Evolutionary conservation across 1,140 invertebrate genomes (phyloP), one percentile per base, ranked within the genome.

Genomic region (Eciton burchellii): DNA sequence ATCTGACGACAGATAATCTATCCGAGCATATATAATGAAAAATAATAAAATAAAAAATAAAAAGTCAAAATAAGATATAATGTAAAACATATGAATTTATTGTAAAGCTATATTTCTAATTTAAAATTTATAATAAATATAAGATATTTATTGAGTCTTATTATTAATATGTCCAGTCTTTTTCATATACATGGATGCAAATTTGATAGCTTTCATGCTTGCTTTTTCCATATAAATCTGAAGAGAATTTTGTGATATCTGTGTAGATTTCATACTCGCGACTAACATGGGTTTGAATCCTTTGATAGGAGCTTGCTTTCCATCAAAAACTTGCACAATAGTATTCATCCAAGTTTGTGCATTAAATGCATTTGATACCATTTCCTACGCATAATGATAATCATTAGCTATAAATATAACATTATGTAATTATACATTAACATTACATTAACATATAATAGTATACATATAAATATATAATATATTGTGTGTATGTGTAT

Each of bases 301-400:
- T 89, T 94, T 95, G 0, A 94, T 93, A 3, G 92, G 73, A 9
- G 85, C 81, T 56, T 92, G 87, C 57, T 93, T 85, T 5, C 92
- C 91, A 52, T 94, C 91, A 70, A 96, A 95, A 16, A 95, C 91
- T 73, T 91, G 82, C 5, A 94, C 91, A 29, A 96, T 93, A n/a
- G 92, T 90, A 79, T 94, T 91, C 90, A 96, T 94, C 96, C 96
- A 97, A 43, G 93, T 92, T 90, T 95, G 91, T 1, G 96, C 96
- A 88, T 95, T 95, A 81, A 96, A 96, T 9, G 91, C 76, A 16
- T 93, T 83, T 29, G 92, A 94, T 21, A 90, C 85, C n/a, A 94
- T 91, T 77, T 94, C 89, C 94, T 95, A 68, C 21, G 92, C 89
- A 63, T 26, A 29, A 68, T 84, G 71, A 52, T 81, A 90, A 73